Conservation (phyloP, 2,797 vertebrate species). For the Choloepus didactylus region DNA sequence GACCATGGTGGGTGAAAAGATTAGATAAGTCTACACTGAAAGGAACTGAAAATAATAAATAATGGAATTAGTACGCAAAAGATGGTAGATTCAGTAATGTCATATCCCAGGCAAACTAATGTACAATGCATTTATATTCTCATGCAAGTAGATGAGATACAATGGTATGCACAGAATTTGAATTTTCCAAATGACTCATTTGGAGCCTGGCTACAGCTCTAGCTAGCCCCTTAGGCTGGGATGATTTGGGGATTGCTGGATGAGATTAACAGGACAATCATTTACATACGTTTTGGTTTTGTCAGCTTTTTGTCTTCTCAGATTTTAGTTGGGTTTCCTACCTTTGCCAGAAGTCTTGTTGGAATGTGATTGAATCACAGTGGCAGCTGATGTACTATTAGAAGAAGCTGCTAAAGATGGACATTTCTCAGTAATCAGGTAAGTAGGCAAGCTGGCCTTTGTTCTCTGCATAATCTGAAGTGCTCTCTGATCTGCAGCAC, state of each 20-base stretch:
- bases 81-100: conserved; percentile 40
- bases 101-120: conserved; percentile 38
- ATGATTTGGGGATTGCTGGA: conserved; percentile 65
- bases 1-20: conserved; percentile 20
- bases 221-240: conserved; percentile 42
- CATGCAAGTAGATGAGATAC: conserved; percentile 69
- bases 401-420: conserved; percentile 78
- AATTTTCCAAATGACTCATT: conserved; percentile 65
- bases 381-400: conserved; percentile 72
- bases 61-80: conserved; percentile 59
- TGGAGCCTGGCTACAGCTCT: background rate
- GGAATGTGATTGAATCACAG: conserved; percentile 57
- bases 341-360: conserved; percentile 74
- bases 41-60: conserved; percentile 69
- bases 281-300: conserved; percentile 76
- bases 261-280: conserved; percentile 72
- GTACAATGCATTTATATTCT: conserved; percentile 70
- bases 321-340: conserved; percentile 65
- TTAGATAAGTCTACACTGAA: conserved; percentile 40
- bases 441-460: conserved; percentile 80
- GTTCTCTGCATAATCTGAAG: conserved; percentile 81
- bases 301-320: conserved; percentile 64
- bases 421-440: conserved; percentile 82
- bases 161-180: conserved; percentile 73
- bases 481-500: conserved; percentile 73